Evolutionary conservation across 2,113 vertebrate genomes (phyloP), one percentile per base, ranked within the genome.

Genomic region (Rhabdomys dilectus): DNA sequence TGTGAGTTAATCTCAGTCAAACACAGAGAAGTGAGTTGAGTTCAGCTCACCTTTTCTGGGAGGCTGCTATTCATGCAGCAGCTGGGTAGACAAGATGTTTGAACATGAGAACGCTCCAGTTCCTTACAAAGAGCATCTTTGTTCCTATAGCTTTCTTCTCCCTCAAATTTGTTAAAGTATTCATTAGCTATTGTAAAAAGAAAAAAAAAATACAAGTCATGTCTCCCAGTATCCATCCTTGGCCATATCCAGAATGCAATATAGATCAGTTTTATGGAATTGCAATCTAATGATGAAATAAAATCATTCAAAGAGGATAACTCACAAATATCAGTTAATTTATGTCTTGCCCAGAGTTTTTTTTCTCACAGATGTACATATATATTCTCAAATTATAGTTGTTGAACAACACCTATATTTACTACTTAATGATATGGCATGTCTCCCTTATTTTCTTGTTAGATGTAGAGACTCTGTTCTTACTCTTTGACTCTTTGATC

Each of bases 21-120:
- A 91, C 19, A 76, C 5, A 36, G 17, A 45, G 45, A 36, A 90
- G 58, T 13, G 31, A 68, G 13, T 24, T 80, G 3, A 51, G 1
- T 34, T 0, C 2, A 1, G 1, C 11, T 84, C 6, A 24, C 21
- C 0, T 48, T 16, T n/a, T 6, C 29, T 29, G 29, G 34, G 7
- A 48, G 13, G 1, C 45, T 70, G 13, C 31, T 4, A 5, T 0
- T 39, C 2, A 3, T 3, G 1, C 5, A 11, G 2, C 0, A 24
- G 2, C 5, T 66, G 12, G 36, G 1, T 19, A 21, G 1, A 0
- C 3, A 53, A n/a, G 1, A 5, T 26, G 1, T 81, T 24, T 48
- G 6, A 56, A 60, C 1, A 68, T 3, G 1, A 16, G 22, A 7
- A 36, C 4, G 26, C 4, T 62, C 9, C 1, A 10, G 1, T 5